Base-by-base conservation (phyloP, 2,113 vertebrate species). In the Hemiprocne comata region DNA sequence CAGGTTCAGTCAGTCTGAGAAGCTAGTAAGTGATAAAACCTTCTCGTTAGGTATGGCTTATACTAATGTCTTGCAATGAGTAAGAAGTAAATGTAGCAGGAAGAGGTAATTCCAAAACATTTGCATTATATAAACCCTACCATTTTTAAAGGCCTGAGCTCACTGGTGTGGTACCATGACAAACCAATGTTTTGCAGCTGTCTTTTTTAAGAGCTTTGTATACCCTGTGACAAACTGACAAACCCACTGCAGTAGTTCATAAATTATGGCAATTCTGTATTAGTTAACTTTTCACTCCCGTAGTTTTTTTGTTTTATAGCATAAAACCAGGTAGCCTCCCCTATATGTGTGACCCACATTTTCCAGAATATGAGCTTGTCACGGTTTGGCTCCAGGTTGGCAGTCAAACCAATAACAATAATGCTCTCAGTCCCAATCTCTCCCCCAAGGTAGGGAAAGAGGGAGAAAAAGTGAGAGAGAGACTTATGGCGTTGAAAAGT, bases 131-230 rank as follows among this genome's bases (percentile, higher is more conserved):
- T 40, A 81, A 90, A 29, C 38, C 31, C 84, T 64, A 40, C 65
- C 1, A 1, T 72, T 84, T 95, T 74, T 64, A 58, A 91, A 87
- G 38, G 34, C 24, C 20, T 84, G 53, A 75, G 75, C 48, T 94
- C 38, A 20, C 7, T 84, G 72, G 48, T 70, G 69, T 90, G 38
- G 17, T 78, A 75, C 44, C 29, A 48, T 81, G 38, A 73, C 86
- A 92, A 81, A 71, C 15, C 13, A 23, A 71, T 81, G 53, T 75
- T 81, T 84, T 92, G 38, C 91, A 94, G 69, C 69, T 93, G 90
- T 88, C 24, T 92, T 44, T 57, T 36, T 2, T 76, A 78, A 71
- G 31, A 91, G 48, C 26, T 85, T 62, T 57, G 29, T 44, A 44
- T 25, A 64, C 24, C 6, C 10, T 4, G 20, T 69, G 80, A 69